Evolutionary conservation across 2,113 vertebrate species (phyloP), one percentile per base, ranked within the genome.

Genomic region (Cathartes aura): DNA sequence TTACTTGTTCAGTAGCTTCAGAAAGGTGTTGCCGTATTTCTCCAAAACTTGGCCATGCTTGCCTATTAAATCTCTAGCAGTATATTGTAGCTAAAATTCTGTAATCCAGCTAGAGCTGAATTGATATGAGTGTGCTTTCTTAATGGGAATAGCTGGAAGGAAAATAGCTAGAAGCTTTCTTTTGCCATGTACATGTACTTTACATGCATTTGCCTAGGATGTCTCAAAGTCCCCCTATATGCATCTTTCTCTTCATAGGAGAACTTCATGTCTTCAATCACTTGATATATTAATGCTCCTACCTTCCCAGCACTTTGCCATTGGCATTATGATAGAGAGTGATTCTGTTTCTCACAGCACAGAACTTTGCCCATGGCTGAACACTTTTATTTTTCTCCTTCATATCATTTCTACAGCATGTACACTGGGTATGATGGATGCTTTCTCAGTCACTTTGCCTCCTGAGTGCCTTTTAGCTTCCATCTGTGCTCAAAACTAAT

Each of bases 311-410:
- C 73, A 60, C 27, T 68, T 95, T 56, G 83, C 93, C 72, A 47
- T 5, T 50, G 84, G 93, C 91, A 82, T 63, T 67, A 36, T 22
- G 63, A 60, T 16, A 48, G 85, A 90, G 42, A 93, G 36, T 59
- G 68, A 95, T 75, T 84, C 93, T 3, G 6, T 75, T 87, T 94
- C 70, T 78, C 81, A 60, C 5, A 82, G 81, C 76, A 82, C 64
- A 91, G 73, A 91, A 53, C 30, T 79, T 79, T 91, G 96, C 94
- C 91, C 16, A 48, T 56, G 89, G 93, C 93, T 71, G 59, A 89
- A 67, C 27, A 22, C 64, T 94, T 96, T 47, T 78, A 87, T 79
- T 94, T 97, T 95, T 93, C 73, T 67, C 73, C 64, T 91, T 84
- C 73, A 48, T 89, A 89, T 64, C 3, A 89, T 97, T 86, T 96